phyloP scores from a whole-genome alignment of 2,888 invertebrate genomes.

The Trichopria drosophilae region DNA sequence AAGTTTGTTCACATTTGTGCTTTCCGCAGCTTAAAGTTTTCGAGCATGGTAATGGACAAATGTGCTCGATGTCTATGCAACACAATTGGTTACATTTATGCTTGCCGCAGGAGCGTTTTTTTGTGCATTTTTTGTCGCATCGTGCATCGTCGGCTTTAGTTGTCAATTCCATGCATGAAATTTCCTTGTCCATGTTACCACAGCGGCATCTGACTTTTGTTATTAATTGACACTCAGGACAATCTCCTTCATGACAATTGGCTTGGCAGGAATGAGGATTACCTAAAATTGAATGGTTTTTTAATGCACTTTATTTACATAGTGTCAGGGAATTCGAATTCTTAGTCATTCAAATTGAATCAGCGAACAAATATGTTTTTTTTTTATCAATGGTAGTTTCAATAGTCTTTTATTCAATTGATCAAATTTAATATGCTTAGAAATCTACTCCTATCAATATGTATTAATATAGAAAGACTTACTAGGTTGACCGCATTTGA shows the following conservation, averaged over 20 bases:
- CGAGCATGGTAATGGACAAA: constrained; percentile 82
- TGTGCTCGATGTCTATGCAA: constrained; percentile 84
- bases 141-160: constrained; percentile 73
- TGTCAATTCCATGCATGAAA: constrained; percentile 74
- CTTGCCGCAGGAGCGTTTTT: constrained; percentile 82
- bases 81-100: constrained; percentile 90
- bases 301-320: constrained; percentile 7
- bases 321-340: no score
- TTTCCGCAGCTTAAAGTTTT: constrained; percentile 82
- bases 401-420: no score
- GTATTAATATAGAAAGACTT: constrained; percentile 30
- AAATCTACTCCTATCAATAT: no score
- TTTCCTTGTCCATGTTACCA: constrained; percentile 80
- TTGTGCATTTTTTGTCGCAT: constrained; percentile 89
- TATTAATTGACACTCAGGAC: constrained; percentile 76
- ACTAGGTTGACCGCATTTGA: constrained; percentile 58
- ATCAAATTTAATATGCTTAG: no score
- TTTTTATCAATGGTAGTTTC: no score
- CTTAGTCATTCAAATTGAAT: no score
- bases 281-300: constrained; percentile 49
- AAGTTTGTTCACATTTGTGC: constrained; percentile 86
- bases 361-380: no score
- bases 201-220: constrained; percentile 83
- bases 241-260: constrained; percentile 72
- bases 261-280: constrained; percentile 71